Percentiles rank a stretch among this genome's conserved stretches.
Evolutionary conservation across 2,888 invertebrate genomes (phyloP).

Genomic region (Carabus problematicus): DNA sequence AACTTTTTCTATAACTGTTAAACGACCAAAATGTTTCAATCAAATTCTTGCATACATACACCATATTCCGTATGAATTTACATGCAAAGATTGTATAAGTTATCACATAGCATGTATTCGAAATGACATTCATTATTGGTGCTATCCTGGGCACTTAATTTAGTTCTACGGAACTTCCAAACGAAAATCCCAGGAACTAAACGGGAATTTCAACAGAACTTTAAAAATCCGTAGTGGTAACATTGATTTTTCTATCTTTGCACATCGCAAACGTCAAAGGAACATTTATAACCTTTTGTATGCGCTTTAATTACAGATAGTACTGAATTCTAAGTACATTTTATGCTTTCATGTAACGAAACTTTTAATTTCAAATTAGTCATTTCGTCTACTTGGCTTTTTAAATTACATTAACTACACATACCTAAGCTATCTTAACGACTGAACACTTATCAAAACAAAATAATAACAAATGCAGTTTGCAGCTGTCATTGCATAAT

Average conservation of each 20-base stretch:
- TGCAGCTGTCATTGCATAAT: too few species aligned
- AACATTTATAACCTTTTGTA: too few species aligned
- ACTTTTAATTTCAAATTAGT: too few species aligned
- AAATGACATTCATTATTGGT: constrained; percentile 17
- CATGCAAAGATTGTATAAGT: constrained; percentile 23
- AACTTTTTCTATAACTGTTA: not conserved
- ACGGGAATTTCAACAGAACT: not conserved
- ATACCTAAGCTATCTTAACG: too few species aligned
- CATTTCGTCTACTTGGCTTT: too few species aligned
- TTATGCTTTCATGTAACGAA: too few species aligned
- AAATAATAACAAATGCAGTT: too few species aligned
- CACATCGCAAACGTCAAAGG: constrained; percentile 2
- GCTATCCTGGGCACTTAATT: not conserved
- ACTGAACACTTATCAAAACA: too few species aligned
- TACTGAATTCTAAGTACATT: too few species aligned
- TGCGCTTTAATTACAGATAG: too few species aligned
- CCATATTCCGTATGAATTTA: constrained; percentile 7
- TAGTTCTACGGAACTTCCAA: not conserved
- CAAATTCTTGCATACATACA: not conserved
- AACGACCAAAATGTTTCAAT: constrained; percentile 5
- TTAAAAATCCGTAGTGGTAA: constrained; percentile 1
- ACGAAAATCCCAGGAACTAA: not conserved
- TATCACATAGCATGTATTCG: too few species aligned
- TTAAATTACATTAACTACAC: too few species aligned
- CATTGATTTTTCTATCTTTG: constrained; percentile 38